A percentile compares a stretch with the other conserved stretches of the same genome.
phyloP scores from a whole-genome alignment of 2,113 vertebrate species.

The Jaculus jaculus region DNA sequence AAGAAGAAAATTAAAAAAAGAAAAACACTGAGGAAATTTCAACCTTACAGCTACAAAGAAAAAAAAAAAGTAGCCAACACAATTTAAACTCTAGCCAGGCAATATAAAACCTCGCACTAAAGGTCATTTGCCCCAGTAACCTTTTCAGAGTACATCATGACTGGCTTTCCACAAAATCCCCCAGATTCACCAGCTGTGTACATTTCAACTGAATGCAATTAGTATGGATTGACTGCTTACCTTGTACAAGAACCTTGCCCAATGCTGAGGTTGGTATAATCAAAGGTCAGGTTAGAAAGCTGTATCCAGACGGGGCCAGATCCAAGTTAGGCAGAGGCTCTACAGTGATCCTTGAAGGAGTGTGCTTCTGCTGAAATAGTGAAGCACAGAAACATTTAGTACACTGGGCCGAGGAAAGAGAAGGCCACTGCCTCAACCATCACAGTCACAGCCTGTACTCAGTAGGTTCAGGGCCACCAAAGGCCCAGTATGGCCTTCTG shows the following conservation, averaged over 20 bases:
- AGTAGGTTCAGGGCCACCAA: rapidly evolving
- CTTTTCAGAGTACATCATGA: neutral
- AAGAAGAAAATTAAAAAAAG: neutral
- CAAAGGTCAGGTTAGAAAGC: neutral
- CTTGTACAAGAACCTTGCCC: neutral
- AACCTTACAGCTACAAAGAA: neutral
- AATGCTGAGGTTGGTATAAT: neutral
- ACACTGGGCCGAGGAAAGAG: neutral
- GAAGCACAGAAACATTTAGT: neutral
- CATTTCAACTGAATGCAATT: neutral
- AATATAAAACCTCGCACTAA: neutral
- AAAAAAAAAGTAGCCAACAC: neutral
- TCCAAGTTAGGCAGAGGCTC: neutral
- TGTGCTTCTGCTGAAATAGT: neutral
- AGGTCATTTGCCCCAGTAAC: neutral
- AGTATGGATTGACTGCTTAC: neutral
- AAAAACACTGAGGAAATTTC: neutral
- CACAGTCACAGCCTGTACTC: neutral
- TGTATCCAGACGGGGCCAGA: neutral
- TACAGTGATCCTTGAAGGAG: neutral
- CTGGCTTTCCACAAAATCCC: neutral
- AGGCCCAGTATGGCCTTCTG: neutral
- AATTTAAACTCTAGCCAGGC: neutral
- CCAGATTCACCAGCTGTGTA: neutral
- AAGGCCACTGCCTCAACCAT: too few species aligned